Evolutionary conservation across 2,888 invertebrate genomes (phyloP).

Genomic region (Caenorhabditis sp.): DNA sequence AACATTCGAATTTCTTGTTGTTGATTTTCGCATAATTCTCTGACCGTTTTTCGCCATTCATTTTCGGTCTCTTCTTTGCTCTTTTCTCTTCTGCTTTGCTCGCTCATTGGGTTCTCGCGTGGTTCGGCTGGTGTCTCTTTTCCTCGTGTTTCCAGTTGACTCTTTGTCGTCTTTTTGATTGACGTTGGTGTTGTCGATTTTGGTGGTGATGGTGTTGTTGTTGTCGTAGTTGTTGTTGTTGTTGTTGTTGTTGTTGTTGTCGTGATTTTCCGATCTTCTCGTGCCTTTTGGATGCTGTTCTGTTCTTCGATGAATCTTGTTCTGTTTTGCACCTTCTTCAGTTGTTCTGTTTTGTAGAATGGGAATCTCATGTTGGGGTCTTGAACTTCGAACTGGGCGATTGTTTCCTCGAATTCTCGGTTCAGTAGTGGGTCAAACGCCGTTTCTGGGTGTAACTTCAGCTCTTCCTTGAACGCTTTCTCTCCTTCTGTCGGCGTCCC

Average conservation of each 20-base stretch:
- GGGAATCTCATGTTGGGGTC: not conserved
- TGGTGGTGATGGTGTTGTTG: too few relatives aligned
- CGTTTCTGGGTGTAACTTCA: not conserved
- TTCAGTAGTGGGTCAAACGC: not conserved
- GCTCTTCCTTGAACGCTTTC: not conserved
- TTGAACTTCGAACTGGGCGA: not conserved
- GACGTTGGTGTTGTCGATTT: too few relatives aligned
- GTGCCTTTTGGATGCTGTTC: too few relatives aligned
- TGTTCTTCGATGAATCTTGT: not conserved
- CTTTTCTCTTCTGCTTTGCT: too few relatives aligned
- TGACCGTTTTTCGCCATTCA: not conserved
- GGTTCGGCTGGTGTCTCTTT: too few relatives aligned
- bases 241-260: too few relatives aligned
- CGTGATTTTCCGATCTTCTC: too few relatives aligned
- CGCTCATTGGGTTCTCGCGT: too few relatives aligned
- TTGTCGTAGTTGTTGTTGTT: too few relatives aligned
- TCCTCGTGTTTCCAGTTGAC: too few relatives aligned
- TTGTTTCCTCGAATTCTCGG: not conserved
- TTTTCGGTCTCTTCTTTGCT: too few relatives aligned
- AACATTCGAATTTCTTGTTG: not conserved
- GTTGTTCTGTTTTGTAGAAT: not conserved
- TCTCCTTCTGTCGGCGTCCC: not conserved
- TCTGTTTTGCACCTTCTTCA: not conserved
- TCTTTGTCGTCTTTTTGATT: too few relatives aligned
- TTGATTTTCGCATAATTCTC: not conserved